Evolutionary conservation across 2,113 vertebrate species (phyloP).

Genomic region (Morphnarchus princeps): DNA sequence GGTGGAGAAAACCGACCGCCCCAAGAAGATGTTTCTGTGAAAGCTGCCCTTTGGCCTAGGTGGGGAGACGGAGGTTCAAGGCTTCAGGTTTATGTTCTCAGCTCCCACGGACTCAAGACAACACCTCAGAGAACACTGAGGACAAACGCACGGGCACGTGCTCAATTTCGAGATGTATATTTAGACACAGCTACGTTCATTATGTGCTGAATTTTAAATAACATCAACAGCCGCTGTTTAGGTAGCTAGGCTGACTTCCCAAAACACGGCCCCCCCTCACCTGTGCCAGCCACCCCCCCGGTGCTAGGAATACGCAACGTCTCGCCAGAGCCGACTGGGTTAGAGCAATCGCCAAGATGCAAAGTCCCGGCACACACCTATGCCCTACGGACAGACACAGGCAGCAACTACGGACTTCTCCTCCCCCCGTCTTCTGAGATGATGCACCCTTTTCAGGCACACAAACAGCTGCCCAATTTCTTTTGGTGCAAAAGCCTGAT

Average conservation of each 20-base stretch:
- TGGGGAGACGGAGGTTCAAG: not conserved
- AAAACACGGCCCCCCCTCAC: accelerated
- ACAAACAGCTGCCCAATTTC: not conserved
- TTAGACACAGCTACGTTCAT: not conserved
- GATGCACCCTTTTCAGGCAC: not conserved
- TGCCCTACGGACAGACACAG: accelerated
- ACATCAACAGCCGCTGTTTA: not conserved
- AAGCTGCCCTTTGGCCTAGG: not conserved
- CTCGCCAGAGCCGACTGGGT: accelerated
- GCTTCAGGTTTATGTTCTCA: not conserved
- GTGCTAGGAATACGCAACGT: accelerated
- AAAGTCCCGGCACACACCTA: not conserved
- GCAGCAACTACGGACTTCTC: accelerated
- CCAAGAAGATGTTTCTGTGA: not conserved
- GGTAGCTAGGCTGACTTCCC: not conserved
- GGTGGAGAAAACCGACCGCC: not conserved
- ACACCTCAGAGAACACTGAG: not conserved
- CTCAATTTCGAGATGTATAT: accelerated
- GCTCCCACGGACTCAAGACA: not conserved
- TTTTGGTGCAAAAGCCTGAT: not conserved
- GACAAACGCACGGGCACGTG: accelerated
- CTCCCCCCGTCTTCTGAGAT: accelerated
- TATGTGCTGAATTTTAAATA: accelerated
- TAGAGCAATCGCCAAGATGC: accelerated
- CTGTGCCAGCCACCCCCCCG: accelerated